Evolutionary conservation across 2,797 vertebrate species (phyloP).

Genomic region (Clarias fuscus): DNA sequence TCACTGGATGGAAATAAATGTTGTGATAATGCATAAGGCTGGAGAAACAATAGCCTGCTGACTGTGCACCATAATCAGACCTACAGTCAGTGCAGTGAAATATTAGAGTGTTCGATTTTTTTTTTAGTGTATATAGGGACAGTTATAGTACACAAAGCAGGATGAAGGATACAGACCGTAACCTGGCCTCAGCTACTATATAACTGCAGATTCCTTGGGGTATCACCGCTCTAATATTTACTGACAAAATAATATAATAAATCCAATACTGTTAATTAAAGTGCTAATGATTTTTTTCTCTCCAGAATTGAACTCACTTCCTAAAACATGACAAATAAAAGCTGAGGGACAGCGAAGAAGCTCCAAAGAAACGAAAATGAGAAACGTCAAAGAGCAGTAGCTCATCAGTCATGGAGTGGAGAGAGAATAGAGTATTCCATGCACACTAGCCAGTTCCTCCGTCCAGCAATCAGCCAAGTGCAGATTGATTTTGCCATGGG

Average conservation of each 20-base stretch:
- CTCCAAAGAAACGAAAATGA: conserved; percentile 33
- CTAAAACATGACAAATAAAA: background rate
- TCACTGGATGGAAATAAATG: no score
- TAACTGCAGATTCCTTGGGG: background rate
- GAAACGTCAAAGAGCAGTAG: conserved; percentile 44
- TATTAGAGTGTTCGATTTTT: no score
- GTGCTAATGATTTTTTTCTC: background rate
- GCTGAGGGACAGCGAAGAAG: conserved; percentile 30
- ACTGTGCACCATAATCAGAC: no score
- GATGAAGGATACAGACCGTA: background rate
- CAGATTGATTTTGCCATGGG: conserved; percentile 36
- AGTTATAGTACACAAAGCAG: background rate
- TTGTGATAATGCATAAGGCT: no score
- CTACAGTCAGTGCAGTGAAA: no score
- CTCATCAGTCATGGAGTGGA: conserved; percentile 46
- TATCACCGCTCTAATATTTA: background rate
- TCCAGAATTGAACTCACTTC: background rate
- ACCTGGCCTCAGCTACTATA: background rate
- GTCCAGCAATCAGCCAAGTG: conserved; percentile 16
- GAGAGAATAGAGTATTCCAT: conserved; percentile 40
- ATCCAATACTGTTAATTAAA: background rate
- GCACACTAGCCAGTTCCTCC: conserved; percentile 22
- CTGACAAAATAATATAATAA: background rate
- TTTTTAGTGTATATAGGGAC: no score
- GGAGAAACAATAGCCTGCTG: no score